A percentile compares a stretch with the other conserved stretches of the same genome.
These are phyloP conservation scores for Eristalinus aeneus DNA, from an alignment of 2,888 invertebrate genomes.

Conservation along the genomic window DNA sequence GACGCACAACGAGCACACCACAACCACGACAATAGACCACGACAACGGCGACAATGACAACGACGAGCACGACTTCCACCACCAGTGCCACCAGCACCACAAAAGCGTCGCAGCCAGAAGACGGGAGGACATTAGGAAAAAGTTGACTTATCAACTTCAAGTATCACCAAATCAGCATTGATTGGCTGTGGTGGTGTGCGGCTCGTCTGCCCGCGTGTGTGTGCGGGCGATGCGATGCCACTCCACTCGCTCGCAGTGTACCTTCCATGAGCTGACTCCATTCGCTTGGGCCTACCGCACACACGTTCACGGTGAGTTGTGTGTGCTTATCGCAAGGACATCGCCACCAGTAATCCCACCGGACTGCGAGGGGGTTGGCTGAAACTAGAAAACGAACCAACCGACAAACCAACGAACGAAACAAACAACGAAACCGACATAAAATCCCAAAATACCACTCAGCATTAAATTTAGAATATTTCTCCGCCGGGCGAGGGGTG, in stretches of 20 bases:
- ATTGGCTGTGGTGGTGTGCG: constrained; percentile 16
- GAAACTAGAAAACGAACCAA: constrained; percentile 3
- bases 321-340: constrained; percentile 43
- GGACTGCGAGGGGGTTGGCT: background rate
- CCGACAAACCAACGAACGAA: background rate
- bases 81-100: background rate
- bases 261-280: background rate
- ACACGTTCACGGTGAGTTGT: background rate
- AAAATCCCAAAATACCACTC: constrained; percentile 44
- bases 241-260: background rate
- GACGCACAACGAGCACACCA: constrained; percentile 36
- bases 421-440: background rate
- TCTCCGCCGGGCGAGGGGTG: background rate
- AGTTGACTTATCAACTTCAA: constrained; percentile 56
- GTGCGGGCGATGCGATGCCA: background rate
- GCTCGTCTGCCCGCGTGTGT: background rate
- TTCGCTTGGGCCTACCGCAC: background rate
- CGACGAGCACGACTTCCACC: background rate
- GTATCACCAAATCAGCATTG: constrained; percentile 55
- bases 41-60: background rate
- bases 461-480: constrained; percentile 50
- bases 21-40: background rate
- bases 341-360: background rate
- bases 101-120: too few species aligned
- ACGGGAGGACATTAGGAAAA: constrained; percentile 12